Conservation (phyloP, 1,140 invertebrate species). For the Eumaeus atala region DNA sequence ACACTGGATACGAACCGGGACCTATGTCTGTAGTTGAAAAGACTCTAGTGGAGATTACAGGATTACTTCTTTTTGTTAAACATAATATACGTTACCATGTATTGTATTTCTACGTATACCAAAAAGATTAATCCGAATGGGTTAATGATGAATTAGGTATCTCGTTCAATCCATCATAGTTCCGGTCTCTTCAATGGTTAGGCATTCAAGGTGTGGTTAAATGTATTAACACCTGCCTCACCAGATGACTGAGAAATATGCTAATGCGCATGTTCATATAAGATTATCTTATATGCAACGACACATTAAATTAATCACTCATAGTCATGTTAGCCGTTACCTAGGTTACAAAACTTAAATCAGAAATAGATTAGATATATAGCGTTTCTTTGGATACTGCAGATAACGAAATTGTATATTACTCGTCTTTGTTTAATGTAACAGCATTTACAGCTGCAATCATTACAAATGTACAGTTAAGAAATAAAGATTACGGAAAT, state of each 20-base stretch:
- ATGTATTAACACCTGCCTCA: slow-evolving; percentile 39
- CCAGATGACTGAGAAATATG: slow-evolving; percentile 34
- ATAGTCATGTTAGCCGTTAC: too few relatives aligned
- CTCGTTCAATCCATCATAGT: background rate
- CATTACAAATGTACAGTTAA: slow-evolving; percentile 9
- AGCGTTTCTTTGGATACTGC: too few relatives aligned
- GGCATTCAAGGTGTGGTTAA: slow-evolving; percentile 17
- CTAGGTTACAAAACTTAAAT: too few relatives aligned
- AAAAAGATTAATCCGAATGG: background rate
- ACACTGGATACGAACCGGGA: too few relatives aligned
- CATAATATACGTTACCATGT: too few relatives aligned
- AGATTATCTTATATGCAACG: background rate
- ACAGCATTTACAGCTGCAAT: background rate
- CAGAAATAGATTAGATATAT: too few relatives aligned
- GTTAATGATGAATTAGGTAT: slow-evolving; percentile 8
- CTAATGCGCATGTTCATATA: slow-evolving; percentile 7
- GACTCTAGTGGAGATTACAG: too few relatives aligned
- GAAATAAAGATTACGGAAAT: slow-evolving; percentile 7
- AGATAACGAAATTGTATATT: background rate
- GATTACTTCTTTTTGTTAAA: too few relatives aligned
- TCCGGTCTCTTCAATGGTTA: background rate
- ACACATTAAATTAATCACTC: too few relatives aligned
- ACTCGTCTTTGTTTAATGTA: background rate
- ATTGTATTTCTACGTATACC: too few relatives aligned
- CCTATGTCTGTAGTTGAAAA: too few relatives aligned